Percentiles rank a stretch among this genome's conserved stretches.
phyloP scores from a whole-genome alignment of 2,113 vertebrate species.

The Aix galericulata region DNA sequence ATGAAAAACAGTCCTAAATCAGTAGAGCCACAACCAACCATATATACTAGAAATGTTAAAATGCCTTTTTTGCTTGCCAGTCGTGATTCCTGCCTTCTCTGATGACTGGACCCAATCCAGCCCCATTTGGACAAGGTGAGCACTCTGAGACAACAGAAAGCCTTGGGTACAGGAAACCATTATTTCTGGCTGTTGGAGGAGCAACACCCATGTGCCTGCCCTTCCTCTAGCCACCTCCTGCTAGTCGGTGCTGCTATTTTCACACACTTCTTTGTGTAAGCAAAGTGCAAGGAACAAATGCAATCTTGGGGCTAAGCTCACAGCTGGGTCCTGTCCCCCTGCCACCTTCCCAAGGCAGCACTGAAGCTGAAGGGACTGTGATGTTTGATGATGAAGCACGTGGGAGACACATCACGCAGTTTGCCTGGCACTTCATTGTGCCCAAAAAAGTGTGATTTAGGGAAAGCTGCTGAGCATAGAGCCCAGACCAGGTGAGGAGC shows the following conservation, averaged over 20 bases:
- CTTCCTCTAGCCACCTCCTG: background rate
- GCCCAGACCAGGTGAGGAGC: background rate
- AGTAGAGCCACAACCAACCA: background rate
- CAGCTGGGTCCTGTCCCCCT: background rate
- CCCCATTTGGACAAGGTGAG: background rate
- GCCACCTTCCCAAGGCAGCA: background rate
- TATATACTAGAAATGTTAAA: background rate
- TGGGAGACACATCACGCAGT: background rate
- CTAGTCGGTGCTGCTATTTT: background rate
- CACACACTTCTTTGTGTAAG: background rate
- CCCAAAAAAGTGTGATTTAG: background rate
- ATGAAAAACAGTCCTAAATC: background rate
- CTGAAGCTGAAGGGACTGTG: background rate
- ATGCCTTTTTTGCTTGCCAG: background rate
- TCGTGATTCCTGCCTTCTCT: background rate
- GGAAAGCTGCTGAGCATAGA: background rate
- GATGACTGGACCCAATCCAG: background rate
- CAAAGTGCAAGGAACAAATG: background rate
- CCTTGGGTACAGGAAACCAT: background rate
- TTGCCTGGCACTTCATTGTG: background rate
- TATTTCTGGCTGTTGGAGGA: background rate
- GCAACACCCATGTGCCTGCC: accelerated
- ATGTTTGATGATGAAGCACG: background rate
- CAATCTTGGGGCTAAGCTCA: background rate
- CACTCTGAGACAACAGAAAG: background rate